Evolutionary conservation across 23 tunicate genomes (phyloP), one percentile per base, ranked within the genome.

Genomic region (Clavelina lepadiformis): DNA sequence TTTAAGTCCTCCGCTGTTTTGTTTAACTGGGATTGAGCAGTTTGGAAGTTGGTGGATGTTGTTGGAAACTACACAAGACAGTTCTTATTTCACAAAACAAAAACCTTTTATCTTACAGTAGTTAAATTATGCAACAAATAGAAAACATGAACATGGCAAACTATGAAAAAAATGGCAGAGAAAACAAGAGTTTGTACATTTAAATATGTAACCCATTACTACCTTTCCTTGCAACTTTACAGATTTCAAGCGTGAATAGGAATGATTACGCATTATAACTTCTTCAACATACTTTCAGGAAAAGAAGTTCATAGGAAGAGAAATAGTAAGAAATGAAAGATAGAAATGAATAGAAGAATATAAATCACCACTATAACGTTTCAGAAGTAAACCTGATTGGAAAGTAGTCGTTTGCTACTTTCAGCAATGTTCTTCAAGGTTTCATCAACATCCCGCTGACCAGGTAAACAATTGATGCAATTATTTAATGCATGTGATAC

Each of bases 391-490:
- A 89, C 97, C 63, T 89, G 83, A 38, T 70, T 70, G 25, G 80
- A 31, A 35, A 89, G 73, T 19, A 89, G 75, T 35, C 81, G 58
- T 38, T 89, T 89, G 83, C 85, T 71, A 38, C 79, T 89, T 33
- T 89, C 97, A 52, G 85, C 81, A 33, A 89, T 89, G 47, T 64
- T 81, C 73, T 89, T 89, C 45, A 89, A 51, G 5, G 89, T 89
- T 63, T 89, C 97, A 49, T 89, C 97, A 21, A 89, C 91, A 57
- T 89, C 97, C 28, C 83, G 67, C 56, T 89, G 97, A 30, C 97
- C 97, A 31, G 97, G 97, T 28, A 89, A 61, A 34, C 97, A 89
- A 64, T 89, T 89, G 67, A 89, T 89, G 83, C 97, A 89, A 61
- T 89, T 77, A 75, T 81, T 81, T 28, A 89, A 75, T 2, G 97